A percentile compares a stretch with the other conserved stretches of the same genome.
phyloP scores from a whole-genome alignment of 2,888 invertebrate genomes.

The Apotomis capreana region DNA sequence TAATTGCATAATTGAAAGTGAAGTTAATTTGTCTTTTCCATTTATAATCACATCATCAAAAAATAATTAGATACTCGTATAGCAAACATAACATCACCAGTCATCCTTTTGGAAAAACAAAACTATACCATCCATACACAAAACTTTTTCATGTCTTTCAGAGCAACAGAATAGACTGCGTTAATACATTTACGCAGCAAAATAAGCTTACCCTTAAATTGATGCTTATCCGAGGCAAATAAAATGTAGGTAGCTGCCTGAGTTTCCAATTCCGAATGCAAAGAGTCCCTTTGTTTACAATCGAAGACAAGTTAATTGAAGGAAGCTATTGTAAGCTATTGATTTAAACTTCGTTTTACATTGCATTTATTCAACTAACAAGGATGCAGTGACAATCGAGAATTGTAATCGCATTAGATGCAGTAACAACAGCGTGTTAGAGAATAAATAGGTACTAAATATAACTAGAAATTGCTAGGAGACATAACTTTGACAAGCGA shows the following conservation, averaged over 20 bases:
- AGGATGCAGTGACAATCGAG: neutral
- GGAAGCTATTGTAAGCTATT: conserved; percentile 33
- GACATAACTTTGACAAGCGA: too few relatives aligned
- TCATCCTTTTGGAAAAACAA: too few relatives aligned
- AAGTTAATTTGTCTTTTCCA: too few relatives aligned
- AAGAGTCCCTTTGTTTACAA: conserved; percentile 44
- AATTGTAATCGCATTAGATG: neutral
- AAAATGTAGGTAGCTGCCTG: conserved; percentile 40
- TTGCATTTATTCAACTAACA: conserved; percentile 14
- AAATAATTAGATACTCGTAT: too few relatives aligned
- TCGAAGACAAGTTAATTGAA: conserved; percentile 45
- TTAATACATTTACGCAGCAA: neutral
- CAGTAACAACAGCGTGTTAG: neutral
- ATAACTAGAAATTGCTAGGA: neutral
- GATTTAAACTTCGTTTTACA: conserved; percentile 33
- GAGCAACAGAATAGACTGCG: too few relatives aligned
- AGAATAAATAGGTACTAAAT: neutral
- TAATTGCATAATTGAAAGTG: too few relatives aligned
- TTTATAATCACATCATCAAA: too few relatives aligned
- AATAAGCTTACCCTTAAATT: conserved; percentile 21
- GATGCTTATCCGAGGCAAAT: conserved; percentile 42
- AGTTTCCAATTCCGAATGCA: conserved; percentile 42
- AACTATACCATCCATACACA: too few relatives aligned
- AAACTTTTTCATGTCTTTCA: too few relatives aligned
- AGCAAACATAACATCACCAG: too few relatives aligned